Conservation (phyloP, 2,797 vertebrate genomes). For the Enteromius trimaculatus region DNA sequence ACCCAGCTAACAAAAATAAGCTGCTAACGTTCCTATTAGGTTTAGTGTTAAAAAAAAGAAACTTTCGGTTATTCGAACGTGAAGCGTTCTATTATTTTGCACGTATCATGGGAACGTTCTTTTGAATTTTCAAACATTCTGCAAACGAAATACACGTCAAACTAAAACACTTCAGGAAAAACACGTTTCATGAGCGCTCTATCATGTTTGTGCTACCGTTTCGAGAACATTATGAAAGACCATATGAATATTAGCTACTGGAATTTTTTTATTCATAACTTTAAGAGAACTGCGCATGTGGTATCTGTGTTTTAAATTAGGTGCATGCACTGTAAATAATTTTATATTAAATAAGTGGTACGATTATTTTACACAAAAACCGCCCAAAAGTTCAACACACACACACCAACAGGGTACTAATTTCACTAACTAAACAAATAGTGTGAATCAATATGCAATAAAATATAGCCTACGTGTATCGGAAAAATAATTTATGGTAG, state of each 20-base stretch:
- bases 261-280: not conserved
- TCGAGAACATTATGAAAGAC: not conserved
- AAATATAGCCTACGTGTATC: not conserved
- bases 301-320: not conserved
- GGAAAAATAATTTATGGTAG: not conserved
- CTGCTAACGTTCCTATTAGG: not conserved
- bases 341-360: not conserved
- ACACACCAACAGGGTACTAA: not conserved
- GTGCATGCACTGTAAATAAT: not conserved
- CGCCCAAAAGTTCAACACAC: not conserved
- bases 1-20: not conserved
- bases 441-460: not conserved
- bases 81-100: not conserved
- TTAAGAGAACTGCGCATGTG: not conserved
- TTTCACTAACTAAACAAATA: not conserved
- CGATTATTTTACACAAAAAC: not conserved
- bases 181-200: not conserved
- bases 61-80: not conserved
- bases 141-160: not conserved
- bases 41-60: no score
- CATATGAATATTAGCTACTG: not conserved
- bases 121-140: not conserved
- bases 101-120: not conserved
- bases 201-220: not conserved
- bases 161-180: not conserved